A percentile compares a stretch with the other conserved stretches of the same genome.
phyloP scores from a whole-genome alignment of 2,888 invertebrate species.

The Thera obeliscata region DNA sequence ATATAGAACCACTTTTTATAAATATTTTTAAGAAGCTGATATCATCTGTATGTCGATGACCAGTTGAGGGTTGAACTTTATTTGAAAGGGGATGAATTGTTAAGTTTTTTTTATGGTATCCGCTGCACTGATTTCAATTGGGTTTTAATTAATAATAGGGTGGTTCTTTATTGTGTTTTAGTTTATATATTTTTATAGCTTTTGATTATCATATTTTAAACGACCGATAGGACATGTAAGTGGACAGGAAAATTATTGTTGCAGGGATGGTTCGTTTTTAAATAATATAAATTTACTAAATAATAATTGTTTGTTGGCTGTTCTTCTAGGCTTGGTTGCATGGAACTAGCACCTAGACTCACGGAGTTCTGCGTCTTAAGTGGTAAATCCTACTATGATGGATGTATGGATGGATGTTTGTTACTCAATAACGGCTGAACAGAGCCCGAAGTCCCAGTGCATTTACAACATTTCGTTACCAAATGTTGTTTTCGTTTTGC shows the following conservation, averaged over 20 bases:
- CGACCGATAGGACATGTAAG: slow-evolving; percentile 9
- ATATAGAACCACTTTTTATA: no score
- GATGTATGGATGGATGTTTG: no score
- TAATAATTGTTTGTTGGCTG: background rate
- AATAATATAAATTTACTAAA: no score
- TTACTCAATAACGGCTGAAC: no score
- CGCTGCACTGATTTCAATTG: slow-evolving; percentile 31
- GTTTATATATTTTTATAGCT: slow-evolving; percentile 20
- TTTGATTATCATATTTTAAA: slow-evolving; percentile 15
- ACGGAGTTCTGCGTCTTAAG: no score
- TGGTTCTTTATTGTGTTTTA: slow-evolving; percentile 30
- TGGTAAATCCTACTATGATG: no score
- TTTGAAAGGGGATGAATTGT: slow-evolving; percentile 39
- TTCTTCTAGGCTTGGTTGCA: no score
- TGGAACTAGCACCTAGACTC: no score
- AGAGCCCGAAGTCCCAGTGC: no score
- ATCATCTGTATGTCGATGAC: slow-evolving; percentile 10
- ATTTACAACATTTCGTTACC: no score
- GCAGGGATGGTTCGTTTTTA: background rate
- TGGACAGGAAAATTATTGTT: background rate
- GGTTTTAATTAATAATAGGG: slow-evolving; percentile 31
- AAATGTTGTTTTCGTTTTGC: no score
- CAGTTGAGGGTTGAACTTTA: slow-evolving; percentile 22
- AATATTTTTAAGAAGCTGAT: background rate
- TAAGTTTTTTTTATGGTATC: slow-evolving; percentile 34